Percentiles rank a stretch among this genome's conserved stretches.
Conservation (phyloP, 2,797 vertebrate genomes). For the Propithecus deckenii region DNA sequence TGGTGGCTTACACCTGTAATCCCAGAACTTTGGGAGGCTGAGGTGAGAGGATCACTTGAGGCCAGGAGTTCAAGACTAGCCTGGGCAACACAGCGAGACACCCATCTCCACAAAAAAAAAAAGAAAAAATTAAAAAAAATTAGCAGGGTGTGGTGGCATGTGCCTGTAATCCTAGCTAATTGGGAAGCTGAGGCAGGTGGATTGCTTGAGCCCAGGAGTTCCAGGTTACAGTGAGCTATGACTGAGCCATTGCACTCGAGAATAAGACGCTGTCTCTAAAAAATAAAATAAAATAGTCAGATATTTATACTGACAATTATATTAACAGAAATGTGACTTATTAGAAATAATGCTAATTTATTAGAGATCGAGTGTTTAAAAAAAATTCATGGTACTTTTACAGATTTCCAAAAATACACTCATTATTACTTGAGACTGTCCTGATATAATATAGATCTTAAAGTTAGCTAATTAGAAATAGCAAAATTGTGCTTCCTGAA, state of each 20-base stretch:
- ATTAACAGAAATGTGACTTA: conserved; percentile 16
- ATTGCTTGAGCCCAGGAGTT: neutral
- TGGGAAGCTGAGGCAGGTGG: neutral
- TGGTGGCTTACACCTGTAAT: neutral
- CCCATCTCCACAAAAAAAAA: neutral
- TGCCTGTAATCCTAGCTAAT: neutral
- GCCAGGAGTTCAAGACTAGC: neutral
- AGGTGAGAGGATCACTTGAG: neutral
- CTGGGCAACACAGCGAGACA: neutral
- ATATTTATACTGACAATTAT: neutral
- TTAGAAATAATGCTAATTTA: conserved; percentile 18
- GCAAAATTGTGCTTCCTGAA: neutral
- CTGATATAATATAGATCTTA: neutral
- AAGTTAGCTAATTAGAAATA: conserved; percentile 34
- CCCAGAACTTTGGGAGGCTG: neutral
- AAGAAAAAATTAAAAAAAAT: no score
- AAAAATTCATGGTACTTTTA: neutral
- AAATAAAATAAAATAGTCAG: neutral
- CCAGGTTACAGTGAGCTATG: neutral
- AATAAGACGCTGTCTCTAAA: neutral
- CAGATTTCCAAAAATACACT: neutral
- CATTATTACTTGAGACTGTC: neutral
- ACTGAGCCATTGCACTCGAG: neutral
- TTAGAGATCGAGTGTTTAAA: neutral
- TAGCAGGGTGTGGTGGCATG: no score